A percentile compares a stretch with the other conserved stretches of the same genome.
Conservation (phyloP, 2,888 invertebrate genomes). For the Ypsolopha sequella region DNA sequence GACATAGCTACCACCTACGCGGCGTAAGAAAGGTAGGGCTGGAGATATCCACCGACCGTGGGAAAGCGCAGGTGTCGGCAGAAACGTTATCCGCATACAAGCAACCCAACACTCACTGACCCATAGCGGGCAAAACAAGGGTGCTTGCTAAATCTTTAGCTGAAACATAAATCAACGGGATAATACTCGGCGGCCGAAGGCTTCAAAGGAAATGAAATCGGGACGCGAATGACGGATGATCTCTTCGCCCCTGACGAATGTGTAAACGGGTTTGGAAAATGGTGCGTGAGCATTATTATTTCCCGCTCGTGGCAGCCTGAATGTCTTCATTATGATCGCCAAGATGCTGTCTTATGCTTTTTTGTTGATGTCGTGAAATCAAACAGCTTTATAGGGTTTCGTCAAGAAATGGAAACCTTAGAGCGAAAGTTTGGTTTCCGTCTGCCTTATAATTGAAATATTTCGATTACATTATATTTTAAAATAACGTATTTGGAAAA, state of each 20-base stretch:
- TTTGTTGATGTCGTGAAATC: too few relatives aligned
- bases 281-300: too few relatives aligned
- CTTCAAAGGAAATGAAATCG: neutral
- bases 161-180: slow-evolving; percentile 1
- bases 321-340: too few relatives aligned
- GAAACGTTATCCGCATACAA: slow-evolving; percentile 29
- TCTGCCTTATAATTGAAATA: too few relatives aligned
- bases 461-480: too few relatives aligned
- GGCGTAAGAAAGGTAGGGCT: slow-evolving; percentile 38
- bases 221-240: slow-evolving; percentile 1
- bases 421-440: too few relatives aligned
- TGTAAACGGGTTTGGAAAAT: too few relatives aligned
- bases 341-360: too few relatives aligned
- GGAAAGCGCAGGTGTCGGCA: slow-evolving; percentile 40
- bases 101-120: slow-evolving; percentile 15
- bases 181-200: neutral
- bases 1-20: slow-evolving; percentile 25
- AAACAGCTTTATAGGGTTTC: too few relatives aligned
- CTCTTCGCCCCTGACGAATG: neutral
- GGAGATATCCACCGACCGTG: slow-evolving; percentile 33
- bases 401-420: too few relatives aligned
- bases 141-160: slow-evolving; percentile 9
- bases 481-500: too few relatives aligned
- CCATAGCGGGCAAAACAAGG: slow-evolving; percentile 16
- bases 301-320: too few relatives aligned